Conservation (phyloP, 1,140 invertebrate species). For the Aphelinus certus region DNA sequence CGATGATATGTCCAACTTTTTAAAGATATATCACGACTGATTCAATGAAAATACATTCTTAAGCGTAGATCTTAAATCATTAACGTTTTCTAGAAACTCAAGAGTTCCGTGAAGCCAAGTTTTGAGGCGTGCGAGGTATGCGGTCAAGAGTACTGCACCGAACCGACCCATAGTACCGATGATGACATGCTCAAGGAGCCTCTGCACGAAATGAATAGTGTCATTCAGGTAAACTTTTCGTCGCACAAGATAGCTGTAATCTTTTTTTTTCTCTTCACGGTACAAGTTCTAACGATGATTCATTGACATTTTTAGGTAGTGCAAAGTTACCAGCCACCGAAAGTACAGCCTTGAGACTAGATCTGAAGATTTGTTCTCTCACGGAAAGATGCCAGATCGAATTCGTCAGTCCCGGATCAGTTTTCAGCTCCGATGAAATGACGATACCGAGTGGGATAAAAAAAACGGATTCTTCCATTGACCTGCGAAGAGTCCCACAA, state of each 20-base stretch:
- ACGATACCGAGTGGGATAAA: no score
- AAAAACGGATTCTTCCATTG: background rate
- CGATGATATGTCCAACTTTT: no score
- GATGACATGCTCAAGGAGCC: slow-evolving; percentile 54
- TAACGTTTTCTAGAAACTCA: slow-evolving; percentile 64
- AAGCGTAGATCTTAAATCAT: no score
- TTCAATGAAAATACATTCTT: no score
- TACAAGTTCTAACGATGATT: background rate
- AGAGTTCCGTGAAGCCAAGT: slow-evolving; percentile 67
- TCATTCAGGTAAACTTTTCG: slow-evolving; percentile 44
- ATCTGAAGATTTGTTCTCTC: no score
- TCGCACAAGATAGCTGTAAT: background rate
- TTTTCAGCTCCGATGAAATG: no score
- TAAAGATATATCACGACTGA: no score
- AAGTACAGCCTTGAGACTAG: slow-evolving; percentile 10
- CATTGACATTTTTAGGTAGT: slow-evolving; percentile 30
- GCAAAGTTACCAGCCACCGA: slow-evolving; percentile 31
- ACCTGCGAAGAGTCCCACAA: background rate
- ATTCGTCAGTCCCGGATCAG: no score
- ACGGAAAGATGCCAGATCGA: no score
- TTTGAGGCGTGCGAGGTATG: slow-evolving; percentile 71
- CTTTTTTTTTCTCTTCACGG: background rate
- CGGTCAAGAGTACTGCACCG: slow-evolving; percentile 61
- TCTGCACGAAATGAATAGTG: slow-evolving; percentile 50
- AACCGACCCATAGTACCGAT: slow-evolving; percentile 53